Percentiles rank a stretch among this genome's conserved stretches.
Evolutionary conservation across 2,797 vertebrate genomes (phyloP).

Genomic region (Cynopterus sphinx): DNA sequence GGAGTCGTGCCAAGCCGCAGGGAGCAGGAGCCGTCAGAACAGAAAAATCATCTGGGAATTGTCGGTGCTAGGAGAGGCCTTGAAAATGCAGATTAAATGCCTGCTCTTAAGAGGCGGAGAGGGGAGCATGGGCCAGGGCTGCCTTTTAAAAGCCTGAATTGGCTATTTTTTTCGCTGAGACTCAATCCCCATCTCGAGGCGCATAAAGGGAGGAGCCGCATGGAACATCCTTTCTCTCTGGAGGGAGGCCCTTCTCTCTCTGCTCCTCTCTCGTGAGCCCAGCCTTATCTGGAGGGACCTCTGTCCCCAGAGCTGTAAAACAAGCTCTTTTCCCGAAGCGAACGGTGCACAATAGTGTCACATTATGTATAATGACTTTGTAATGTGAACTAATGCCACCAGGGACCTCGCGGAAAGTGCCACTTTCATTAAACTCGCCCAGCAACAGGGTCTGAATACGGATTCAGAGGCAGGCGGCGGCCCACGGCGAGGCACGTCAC

Average conservation of each 20-base stretch:
- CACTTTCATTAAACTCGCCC: constrained; percentile 85
- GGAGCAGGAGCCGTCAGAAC: neutral
- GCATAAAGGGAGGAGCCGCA: constrained; percentile 72
- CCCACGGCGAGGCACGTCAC: constrained; percentile 49
- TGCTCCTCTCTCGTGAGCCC: constrained; percentile 75
- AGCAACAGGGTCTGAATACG: constrained; percentile 82
- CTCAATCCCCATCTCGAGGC: constrained; percentile 80
- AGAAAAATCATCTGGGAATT: neutral
- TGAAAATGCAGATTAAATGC: neutral
- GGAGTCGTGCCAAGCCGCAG: too few relatives aligned
- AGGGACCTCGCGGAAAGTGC: constrained; percentile 83
- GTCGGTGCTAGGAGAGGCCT: neutral
- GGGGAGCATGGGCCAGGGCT: constrained; percentile 55
- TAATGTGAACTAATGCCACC: constrained; percentile 87
- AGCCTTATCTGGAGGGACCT: constrained; percentile 83
- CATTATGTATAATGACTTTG: constrained; percentile 87
- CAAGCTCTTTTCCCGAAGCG: constrained; percentile 85
- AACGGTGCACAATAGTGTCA: constrained; percentile 86
- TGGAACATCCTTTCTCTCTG: constrained; percentile 81
- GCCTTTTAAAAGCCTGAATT: constrained; percentile 80
- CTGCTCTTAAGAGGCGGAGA: constrained; percentile 19
- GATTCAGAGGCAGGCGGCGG: constrained; percentile 78
- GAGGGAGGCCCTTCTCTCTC: constrained; percentile 74
- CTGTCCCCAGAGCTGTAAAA: constrained; percentile 83
- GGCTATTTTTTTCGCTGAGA: constrained; percentile 69